phyloP scores from a whole-genome alignment of 2,797 vertebrate species.

The Diglossa cyanea region DNA sequence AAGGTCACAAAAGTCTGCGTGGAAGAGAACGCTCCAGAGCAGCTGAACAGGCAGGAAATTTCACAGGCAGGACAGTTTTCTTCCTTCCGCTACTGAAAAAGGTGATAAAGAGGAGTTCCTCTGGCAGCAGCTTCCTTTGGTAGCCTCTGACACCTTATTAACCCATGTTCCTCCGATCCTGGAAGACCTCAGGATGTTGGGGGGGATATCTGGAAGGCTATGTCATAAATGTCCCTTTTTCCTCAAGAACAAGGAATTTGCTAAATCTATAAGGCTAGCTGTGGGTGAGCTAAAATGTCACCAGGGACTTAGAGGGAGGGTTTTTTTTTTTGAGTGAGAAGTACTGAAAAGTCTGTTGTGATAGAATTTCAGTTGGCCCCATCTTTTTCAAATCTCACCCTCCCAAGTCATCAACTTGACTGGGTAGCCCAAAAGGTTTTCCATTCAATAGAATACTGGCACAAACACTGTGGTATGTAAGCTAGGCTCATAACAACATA shows the following conservation, averaged over 20 bases:
- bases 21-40: neutral
- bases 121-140: neutral
- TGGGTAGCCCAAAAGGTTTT: neutral
- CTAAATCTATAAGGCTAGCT: neutral
- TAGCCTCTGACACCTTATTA: neutral
- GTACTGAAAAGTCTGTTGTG: neutral
- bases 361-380: neutral
- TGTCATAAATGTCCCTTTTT: neutral
- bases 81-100: neutral
- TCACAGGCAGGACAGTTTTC: neutral
- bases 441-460: neutral
- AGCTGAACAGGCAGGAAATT: neutral
- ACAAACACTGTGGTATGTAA: neutral
- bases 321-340: neutral
- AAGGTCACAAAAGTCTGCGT: neutral
- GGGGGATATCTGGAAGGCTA: neutral
- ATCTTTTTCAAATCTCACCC: neutral
- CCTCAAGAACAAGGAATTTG: neutral
- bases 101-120: neutral
- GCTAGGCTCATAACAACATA: neutral
- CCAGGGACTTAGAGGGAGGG: fast-evolving
- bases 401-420: neutral
- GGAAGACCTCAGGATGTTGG: neutral
- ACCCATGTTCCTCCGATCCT: neutral
- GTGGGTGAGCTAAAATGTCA: neutral